phyloP scores from a whole-genome alignment of 1,140 invertebrate genomes.

The Maniola jurtina region DNA sequence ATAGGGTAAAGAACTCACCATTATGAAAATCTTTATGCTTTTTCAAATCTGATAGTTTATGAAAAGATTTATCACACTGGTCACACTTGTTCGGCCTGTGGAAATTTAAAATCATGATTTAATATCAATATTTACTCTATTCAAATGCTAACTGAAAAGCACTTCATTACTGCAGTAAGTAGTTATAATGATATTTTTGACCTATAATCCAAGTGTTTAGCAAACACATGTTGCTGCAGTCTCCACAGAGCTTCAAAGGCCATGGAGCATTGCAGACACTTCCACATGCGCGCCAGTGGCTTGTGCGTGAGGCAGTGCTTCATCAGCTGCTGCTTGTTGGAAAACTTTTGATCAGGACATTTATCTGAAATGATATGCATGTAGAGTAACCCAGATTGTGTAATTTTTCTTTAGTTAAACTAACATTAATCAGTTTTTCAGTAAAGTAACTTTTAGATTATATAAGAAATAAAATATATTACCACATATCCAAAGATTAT shows the following conservation, averaged over 20 bases:
- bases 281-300: constrained; percentile 65
- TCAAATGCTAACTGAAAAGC: not conserved
- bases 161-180: not conserved
- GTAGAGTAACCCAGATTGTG: not conserved
- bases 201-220: constrained; percentile 58
- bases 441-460: not conserved
- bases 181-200: constrained; percentile 9
- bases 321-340: constrained; percentile 67
- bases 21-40: constrained; percentile 58
- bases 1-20: constrained; percentile 35
- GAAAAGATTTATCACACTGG: constrained; percentile 60
- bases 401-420: too few relatives aligned
- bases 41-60: constrained; percentile 63
- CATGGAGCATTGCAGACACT: constrained; percentile 62
- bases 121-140: constrained; percentile 8
- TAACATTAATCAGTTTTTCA: too few relatives aligned
- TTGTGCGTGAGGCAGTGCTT: constrained; percentile 64
- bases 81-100: constrained; percentile 68
- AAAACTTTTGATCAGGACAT: constrained; percentile 63
- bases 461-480: constrained; percentile 23
- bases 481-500: constrained; percentile 72
- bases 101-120: constrained; percentile 25
- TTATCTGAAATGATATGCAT: constrained; percentile 47
- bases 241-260: constrained; percentile 66
- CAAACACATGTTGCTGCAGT: constrained; percentile 65